Percentiles rank a stretch among this genome's conserved stretches.
Conservation (phyloP, 2,113 vertebrate species). For the Plecturocebus donacophilus region DNA sequence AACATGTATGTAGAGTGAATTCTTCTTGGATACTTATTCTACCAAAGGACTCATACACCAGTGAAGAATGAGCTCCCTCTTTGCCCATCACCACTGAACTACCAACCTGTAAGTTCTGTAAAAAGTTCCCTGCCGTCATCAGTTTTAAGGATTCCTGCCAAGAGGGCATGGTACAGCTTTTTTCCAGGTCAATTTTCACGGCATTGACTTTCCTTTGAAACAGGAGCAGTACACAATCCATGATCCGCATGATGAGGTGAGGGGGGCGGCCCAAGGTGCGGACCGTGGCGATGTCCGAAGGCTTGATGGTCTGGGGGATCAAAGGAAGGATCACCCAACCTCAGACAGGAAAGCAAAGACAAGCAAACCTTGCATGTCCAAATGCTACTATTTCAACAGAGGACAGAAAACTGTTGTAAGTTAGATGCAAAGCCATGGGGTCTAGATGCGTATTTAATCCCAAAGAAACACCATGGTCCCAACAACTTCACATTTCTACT, state of each 20-base stretch:
- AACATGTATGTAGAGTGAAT: background rate
- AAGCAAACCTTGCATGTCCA: background rate
- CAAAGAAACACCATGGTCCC: background rate
- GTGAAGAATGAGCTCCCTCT: background rate
- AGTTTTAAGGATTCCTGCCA: constrained; percentile 98
- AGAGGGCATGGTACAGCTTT: constrained; percentile 88
- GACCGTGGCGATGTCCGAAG: constrained; percentile 95
- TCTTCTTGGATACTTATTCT: background rate
- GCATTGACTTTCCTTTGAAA: constrained; percentile 92
- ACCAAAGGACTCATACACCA: background rate
- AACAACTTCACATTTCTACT: background rate
- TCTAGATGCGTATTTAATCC: background rate
- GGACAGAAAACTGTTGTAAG: background rate
- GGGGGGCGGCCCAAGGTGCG: constrained; percentile 95
- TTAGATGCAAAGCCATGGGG: background rate
- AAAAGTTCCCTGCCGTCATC: constrained; percentile 97
- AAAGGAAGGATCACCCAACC: background rate
- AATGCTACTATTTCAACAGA: background rate
- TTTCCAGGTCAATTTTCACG: constrained; percentile 91
- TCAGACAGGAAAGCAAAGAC: background rate
- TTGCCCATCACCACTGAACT: background rate
- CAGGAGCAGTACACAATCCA: constrained; percentile 97
- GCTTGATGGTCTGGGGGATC: constrained; percentile 93
- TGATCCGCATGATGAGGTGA: constrained; percentile 98
- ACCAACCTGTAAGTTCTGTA: constrained; percentile 94